A percentile compares a stretch with the other conserved stretches of the same genome.
Evolutionary conservation across 2,113 vertebrate genomes (phyloP).

Genomic region (Plestiodon gilberti): DNA sequence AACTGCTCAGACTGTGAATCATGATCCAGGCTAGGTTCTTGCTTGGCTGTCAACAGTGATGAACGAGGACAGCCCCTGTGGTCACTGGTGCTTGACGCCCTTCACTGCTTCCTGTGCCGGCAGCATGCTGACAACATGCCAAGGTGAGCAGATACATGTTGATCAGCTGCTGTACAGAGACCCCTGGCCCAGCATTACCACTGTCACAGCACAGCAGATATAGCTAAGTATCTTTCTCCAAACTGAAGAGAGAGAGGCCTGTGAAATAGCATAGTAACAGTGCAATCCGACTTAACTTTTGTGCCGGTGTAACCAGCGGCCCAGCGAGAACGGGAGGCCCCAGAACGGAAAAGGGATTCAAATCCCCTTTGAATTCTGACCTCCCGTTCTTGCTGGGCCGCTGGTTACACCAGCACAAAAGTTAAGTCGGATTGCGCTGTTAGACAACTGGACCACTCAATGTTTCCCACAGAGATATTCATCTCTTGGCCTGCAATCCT

Average conservation of each 20-base stretch:
- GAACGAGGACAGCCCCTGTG: background rate
- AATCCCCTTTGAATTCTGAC: too few species aligned
- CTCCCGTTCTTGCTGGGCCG: too few species aligned
- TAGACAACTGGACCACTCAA: background rate
- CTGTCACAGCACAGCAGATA: background rate
- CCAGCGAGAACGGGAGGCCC: too few species aligned
- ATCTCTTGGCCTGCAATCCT: background rate
- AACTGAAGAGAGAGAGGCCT: background rate
- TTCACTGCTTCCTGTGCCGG: background rate
- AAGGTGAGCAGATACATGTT: background rate
- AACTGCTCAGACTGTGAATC: background rate
- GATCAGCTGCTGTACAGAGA: constrained; percentile 4
- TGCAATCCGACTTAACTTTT: too few species aligned
- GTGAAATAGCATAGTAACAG: background rate
- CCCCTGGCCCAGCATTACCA: background rate
- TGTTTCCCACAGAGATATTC: background rate
- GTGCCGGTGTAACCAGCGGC: too few species aligned
- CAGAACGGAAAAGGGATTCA: too few species aligned
- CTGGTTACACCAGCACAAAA: too few species aligned
- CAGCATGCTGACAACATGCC: background rate
- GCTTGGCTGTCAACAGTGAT: constrained; percentile 18
- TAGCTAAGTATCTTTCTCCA: background rate
- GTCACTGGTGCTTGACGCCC: background rate
- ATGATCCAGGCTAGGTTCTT: background rate
- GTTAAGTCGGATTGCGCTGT: too few species aligned